These are phyloP conservation scores for Pteropus alecto DNA, from an alignment of 2,113 vertebrate species.

Conservation along the genomic window DNA sequence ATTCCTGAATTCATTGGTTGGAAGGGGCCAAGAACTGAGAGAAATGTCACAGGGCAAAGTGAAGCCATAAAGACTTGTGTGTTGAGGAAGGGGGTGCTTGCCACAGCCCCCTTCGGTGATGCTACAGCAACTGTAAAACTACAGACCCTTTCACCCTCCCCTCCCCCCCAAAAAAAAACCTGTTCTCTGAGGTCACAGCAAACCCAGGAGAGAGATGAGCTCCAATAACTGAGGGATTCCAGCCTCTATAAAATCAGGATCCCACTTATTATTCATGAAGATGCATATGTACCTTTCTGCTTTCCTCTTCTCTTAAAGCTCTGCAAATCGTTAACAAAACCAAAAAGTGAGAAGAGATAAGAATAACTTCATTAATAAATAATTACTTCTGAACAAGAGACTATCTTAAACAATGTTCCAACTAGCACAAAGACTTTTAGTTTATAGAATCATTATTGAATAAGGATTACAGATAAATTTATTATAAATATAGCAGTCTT, in stretches of 20 bases:
- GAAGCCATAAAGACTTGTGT: not conserved
- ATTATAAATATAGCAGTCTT: not conserved
- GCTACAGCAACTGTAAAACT: accelerated
- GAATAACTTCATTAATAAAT: constrained; percentile 27
- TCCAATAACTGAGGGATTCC: not conserved
- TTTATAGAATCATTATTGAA: not conserved
- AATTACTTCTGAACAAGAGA: not conserved
- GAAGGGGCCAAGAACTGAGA: not conserved
- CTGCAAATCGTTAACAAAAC: not conserved
- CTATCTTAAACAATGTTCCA: not conserved
- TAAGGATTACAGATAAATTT: not conserved
- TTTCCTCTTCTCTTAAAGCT: not conserved
- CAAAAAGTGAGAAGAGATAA: not conserved
- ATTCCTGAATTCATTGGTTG: not conserved
- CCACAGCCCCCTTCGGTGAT: not conserved
- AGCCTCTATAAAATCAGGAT: not conserved
- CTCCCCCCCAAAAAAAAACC: not conserved
- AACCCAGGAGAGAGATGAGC: not conserved
- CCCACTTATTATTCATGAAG: not conserved
- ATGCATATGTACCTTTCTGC: not conserved
- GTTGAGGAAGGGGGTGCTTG: not conserved
- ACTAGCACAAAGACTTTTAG: not conserved
- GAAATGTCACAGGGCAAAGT: accelerated
- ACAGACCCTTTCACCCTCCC: not conserved
- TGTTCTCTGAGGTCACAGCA: not conserved